These are phyloP conservation scores for Platorchestia sp. DNA, from an alignment of 1,140 invertebrate species.

Conservation along the genomic window DNA sequence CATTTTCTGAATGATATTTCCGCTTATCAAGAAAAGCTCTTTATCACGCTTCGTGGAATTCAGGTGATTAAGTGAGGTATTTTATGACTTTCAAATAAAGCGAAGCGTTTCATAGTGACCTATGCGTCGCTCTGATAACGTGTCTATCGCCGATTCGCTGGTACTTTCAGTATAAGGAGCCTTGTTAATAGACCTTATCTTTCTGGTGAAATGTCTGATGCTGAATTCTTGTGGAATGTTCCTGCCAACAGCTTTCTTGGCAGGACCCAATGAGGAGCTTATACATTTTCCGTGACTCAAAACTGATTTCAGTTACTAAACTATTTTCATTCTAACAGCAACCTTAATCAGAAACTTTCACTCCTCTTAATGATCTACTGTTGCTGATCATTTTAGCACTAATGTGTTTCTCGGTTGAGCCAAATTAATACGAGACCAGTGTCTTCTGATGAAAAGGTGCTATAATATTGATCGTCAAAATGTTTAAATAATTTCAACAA, in stretches of 20 bases:
- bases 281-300: background rate
- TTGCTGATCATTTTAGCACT: background rate
- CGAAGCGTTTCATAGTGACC: background rate
- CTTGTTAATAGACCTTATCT: background rate
- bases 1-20: background rate
- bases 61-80: background rate
- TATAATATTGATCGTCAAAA: too few relatives aligned
- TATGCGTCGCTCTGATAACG: background rate
- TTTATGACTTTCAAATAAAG: background rate
- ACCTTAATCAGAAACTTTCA: background rate
- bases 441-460: background rate
- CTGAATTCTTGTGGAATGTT: background rate
- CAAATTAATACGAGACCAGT: background rate
- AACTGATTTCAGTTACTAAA: background rate
- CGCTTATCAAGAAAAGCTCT: background rate
- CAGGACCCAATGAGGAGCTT: too few relatives aligned
- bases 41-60: background rate
- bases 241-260: too few relatives aligned
- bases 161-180: background rate
- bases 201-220: background rate
- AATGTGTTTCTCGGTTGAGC: background rate
- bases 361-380: background rate
- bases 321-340: background rate
- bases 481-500: too few relatives aligned
- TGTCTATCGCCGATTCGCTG: background rate